A percentile compares a stretch with the other conserved stretches of the same genome.
These are phyloP conservation scores for Cephus pulcher DNA, from an alignment of 2,888 invertebrate species.

Conservation along the genomic window DNA sequence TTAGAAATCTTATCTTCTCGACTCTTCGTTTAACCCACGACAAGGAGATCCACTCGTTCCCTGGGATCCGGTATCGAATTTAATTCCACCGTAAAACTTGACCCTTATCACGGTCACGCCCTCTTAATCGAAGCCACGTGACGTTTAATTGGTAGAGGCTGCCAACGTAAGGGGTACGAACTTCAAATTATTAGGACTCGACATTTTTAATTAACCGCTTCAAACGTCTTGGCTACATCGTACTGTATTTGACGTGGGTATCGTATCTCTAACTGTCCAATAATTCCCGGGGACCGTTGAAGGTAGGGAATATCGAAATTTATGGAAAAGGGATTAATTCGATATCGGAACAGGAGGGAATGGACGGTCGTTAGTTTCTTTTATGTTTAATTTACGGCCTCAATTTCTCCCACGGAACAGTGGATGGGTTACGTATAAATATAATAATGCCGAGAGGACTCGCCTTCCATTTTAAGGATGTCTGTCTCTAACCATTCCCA, in stretches of 20 bases:
- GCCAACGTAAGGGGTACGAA: neutral
- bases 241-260: neutral
- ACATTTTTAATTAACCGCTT: neutral
- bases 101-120: slow-evolving; percentile 34
- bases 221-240: neutral
- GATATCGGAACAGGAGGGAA: neutral
- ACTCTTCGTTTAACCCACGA: slow-evolving; percentile 33
- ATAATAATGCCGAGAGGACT: neutral
- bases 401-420: neutral
- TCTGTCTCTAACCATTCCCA: slow-evolving; percentile 3
- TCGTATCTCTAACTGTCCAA: neutral
- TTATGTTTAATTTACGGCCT: neutral
- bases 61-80: slow-evolving; percentile 20
- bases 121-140: slow-evolving; percentile 5
- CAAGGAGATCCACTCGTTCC: slow-evolving; percentile 35
- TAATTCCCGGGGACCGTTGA: neutral
- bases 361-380: neutral
- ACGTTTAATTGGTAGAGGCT: slow-evolving; percentile 18
- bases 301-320: neutral
- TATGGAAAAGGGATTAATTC: neutral
- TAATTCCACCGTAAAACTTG: slow-evolving; percentile 32
- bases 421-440: neutral
- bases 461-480: neutral
- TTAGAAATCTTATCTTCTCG: slow-evolving; percentile 30
- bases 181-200: neutral